Percentiles rank a stretch among this genome's conserved stretches.
These are phyloP conservation scores for Pilophorus perplexus DNA, from an alignment of 2,888 invertebrate genomes.

Conservation along the genomic window DNA sequence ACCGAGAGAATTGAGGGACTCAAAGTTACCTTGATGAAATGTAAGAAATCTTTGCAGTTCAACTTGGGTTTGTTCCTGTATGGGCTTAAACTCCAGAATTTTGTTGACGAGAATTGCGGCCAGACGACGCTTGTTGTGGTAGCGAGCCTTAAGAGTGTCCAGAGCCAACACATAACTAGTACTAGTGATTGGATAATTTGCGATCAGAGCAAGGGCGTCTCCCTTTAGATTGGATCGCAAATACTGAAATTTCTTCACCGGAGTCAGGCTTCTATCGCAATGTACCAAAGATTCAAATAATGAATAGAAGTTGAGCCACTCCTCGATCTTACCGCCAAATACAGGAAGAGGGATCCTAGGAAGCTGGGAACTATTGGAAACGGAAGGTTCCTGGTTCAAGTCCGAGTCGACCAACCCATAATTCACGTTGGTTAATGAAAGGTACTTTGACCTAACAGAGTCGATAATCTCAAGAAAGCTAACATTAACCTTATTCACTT, in stretches of 20 bases:
- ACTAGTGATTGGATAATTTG: background rate
- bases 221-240: constrained; percentile 25
- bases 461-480: constrained; percentile 10
- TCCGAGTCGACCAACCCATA: background rate
- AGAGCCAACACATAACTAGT: constrained; percentile 1
- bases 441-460: background rate
- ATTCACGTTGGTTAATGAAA: background rate
- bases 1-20: background rate
- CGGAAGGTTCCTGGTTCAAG: background rate
- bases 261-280: background rate
- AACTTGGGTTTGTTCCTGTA: background rate
- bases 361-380: constrained; percentile 1
- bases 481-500: background rate
- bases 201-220: constrained; percentile 15
- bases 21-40: background rate
- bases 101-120: background rate
- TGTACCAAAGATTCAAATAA: constrained; percentile 20
- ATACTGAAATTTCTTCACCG: constrained; percentile 28
- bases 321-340: constrained; percentile 27
- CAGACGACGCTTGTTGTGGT: background rate
- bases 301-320: constrained; percentile 27
- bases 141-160: background rate
- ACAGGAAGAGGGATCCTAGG: constrained; percentile 23
- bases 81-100: background rate
- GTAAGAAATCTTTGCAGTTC: constrained; percentile 1